Conservation (phyloP, 2,888 invertebrate species). For the Hydraecia micacea region DNA sequence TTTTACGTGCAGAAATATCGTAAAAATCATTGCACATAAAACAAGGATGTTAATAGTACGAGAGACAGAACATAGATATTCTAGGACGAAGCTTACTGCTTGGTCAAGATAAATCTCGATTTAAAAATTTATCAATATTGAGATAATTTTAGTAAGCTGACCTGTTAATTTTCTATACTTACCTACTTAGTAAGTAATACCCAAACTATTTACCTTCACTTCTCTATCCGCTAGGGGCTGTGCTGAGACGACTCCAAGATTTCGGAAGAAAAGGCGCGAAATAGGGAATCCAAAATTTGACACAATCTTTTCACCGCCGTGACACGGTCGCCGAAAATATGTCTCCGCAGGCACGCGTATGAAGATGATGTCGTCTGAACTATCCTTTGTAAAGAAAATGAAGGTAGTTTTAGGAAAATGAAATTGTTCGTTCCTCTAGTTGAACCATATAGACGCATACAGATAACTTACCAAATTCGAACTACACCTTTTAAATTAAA, state of each 20-base stretch:
- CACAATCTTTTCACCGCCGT: conserved; percentile 66
- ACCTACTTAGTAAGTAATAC: not conserved
- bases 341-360: conserved; percentile 70
- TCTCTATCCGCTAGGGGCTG: conserved; percentile 67
- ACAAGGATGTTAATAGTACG: not conserved
- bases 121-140: not conserved
- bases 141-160: not conserved
- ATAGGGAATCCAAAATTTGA: conserved; percentile 64
- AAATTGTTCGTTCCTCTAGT: not conserved
- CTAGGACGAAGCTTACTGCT: not conserved
- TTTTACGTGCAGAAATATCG: not conserved
- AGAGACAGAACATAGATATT: not conserved
- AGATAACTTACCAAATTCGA: not conserved
- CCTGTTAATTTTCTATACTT: not conserved
- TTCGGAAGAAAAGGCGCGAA: conserved; percentile 70
- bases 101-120: not conserved
- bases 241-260: conserved; percentile 69
- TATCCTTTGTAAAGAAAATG: conserved; percentile 67
- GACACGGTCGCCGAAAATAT: conserved; percentile 72
- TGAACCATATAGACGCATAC: conserved; percentile 1
- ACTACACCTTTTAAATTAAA: conserved; percentile 2
- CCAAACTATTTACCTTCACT: conserved; percentile 70
- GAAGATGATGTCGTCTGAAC: conserved; percentile 73
- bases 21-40: not conserved
- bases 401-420: conserved; percentile 37